A percentile compares a stretch with the other conserved stretches of the same genome.
These are phyloP conservation scores for Hypocryptadius cinnamomeus DNA, from an alignment of 2,113 vertebrate species.

Conservation along the genomic window DNA sequence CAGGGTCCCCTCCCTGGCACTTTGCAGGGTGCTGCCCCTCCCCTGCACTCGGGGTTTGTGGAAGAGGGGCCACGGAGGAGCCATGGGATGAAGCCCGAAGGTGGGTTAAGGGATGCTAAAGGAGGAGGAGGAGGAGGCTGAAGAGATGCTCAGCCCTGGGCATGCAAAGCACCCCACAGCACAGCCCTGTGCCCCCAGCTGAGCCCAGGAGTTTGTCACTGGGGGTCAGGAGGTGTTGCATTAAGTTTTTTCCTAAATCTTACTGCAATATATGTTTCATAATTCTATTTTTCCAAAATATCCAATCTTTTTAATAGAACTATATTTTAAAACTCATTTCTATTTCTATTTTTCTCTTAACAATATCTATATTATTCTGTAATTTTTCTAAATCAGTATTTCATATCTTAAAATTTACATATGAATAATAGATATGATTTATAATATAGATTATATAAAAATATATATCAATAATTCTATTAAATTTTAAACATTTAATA, in stretches of 20 bases:
- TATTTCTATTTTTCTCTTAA: background rate
- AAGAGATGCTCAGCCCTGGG: background rate
- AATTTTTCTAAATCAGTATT: background rate
- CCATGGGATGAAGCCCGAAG: background rate
- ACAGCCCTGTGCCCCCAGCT: background rate
- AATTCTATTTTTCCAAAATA: background rate
- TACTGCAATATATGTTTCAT: background rate
- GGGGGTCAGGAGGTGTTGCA: background rate
- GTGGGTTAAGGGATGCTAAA: rapidly evolving
- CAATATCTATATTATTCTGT: background rate
- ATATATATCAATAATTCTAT: too few relatives aligned
- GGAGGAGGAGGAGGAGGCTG: background rate
- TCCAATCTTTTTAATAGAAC: background rate
- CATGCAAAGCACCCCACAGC: background rate
- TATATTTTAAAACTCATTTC: background rate
- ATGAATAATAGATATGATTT: background rate
- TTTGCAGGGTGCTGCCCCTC: background rate
- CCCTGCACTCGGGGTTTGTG: rapidly evolving
- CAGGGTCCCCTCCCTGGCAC: rapidly evolving
- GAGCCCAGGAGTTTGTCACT: background rate
- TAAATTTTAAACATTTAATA: background rate
- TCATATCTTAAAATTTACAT: background rate
- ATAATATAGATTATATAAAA: too few relatives aligned
- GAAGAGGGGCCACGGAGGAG: rapidly evolving
- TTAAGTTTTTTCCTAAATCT: background rate